Evolutionary conservation across 2,797 vertebrate species (phyloP), one percentile per base, ranked within the genome.

Genomic region (Oreonectes daqikongensis): DNA sequence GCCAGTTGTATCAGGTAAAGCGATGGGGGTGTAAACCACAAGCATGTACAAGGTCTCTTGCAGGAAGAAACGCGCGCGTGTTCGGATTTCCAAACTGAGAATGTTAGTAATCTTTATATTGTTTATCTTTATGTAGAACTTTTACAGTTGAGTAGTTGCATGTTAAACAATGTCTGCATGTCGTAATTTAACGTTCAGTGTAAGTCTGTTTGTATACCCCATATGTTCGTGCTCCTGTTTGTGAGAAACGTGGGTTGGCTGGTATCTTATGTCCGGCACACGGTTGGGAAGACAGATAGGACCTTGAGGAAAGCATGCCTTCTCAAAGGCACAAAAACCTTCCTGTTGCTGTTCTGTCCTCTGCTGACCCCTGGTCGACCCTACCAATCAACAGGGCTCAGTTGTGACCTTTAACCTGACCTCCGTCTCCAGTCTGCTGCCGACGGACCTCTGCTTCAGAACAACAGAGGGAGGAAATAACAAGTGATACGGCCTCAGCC

Each of bases 391-490:
- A 78, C 59, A 74, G 17, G 63, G 81, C 75, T 71, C 79, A 72
- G 78, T 75, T 63, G 26, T 85, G 69, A 80, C 83, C 81, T 63
- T 50, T 79, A 83, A 83, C 77, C 84, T 72, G 60, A 53, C 75
- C 64, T 69, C 61, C 44, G 67, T 81, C 82, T 84, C 69, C 75
- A 66, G 70, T 79, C 79, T 84, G 81, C 79, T 82, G 81, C 66
- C 5, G 55, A 61, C 44, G 76, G 77, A 81, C 75, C 80, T 75
- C 79, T 59, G 7, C 46, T 78, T 65, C 59, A 70, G 57, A 79
- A 74, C 74, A 74, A 82, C 77, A 77, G 77, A 64, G 66, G 59
- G 75, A 84, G 86, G 82, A 87, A 83, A 78, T 64, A 72, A 75
- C 84, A 84, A 72, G 63, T 53, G 81, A 81, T 73, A 59, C 61